Base-by-base conservation (phyloP, 1,140 invertebrate genomes). In the Tetramorium alpestre region DNA sequence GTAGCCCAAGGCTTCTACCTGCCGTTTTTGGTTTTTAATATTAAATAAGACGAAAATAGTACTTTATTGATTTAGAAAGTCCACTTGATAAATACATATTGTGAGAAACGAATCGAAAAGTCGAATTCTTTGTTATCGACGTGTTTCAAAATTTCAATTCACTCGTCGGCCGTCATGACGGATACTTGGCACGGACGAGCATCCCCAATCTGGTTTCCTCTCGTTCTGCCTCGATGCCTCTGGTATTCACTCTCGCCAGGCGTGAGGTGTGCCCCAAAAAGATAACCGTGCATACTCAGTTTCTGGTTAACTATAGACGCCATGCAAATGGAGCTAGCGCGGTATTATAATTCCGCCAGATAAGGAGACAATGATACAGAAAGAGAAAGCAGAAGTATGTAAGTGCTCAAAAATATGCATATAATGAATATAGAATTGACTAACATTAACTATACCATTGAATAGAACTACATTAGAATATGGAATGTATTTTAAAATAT, bases 221-320 rank as follows among this genome's bases (percentile, higher is more conserved):
- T 41, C 84, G 33, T 85, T 85, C 72, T n/a, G 22, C 38, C 60
- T 64, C 84, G 47, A 62, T 75, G 72, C 80, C 44, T 84, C 69
- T 47, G 56, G 69, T 51, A 84, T 84, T 86, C 67, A 78, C 73
- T 89, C 81, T 70, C 65, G 84, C 25, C 72, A 58, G 41, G 16
- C 60, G 33, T 69, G 76, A 77, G 85, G 70, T 82, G 78, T 90
- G 91, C 82, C 87, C 91, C 87, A 93, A 92, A 93, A 93, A 93
- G 92, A 93, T 93, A 93, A 93, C 91, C 88, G 89, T 82, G 75
- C 87, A 92, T 82, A 87, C 85, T 91, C 84, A 84, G 90, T 91
- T 90, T 90, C 89, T 89, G 78, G 89, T 87, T 80, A 65, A 76
- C 80, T 78, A 67, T 87, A 89, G 78, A 60, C 65, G 51, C 62